These are phyloP conservation scores for Pristiophorus japonicus DNA, from an alignment of 2,113 vertebrate genomes.

Conservation along the genomic window DNA sequence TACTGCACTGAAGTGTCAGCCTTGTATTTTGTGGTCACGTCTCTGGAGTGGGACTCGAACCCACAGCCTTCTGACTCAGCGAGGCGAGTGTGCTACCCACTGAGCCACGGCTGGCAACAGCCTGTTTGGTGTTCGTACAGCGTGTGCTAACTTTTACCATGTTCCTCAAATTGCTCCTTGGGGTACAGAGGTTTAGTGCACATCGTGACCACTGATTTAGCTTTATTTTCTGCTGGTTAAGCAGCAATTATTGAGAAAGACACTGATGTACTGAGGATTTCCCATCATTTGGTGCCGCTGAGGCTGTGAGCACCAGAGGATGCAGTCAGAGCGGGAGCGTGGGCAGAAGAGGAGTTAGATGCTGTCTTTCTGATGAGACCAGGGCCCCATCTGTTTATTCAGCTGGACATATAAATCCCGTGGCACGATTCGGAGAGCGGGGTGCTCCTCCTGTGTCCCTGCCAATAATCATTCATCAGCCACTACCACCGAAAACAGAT, in stretches of 20 bases:
- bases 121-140: neutral
- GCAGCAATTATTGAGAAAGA: neutral
- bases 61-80: too few species aligned
- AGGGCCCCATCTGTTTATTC: neutral
- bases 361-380: neutral
- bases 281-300: neutral
- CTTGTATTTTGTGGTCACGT: too few species aligned
- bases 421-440: neutral
- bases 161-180: neutral
- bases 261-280: neutral
- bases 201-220: neutral
- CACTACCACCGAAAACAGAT: neutral
- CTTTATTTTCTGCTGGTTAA: neutral
- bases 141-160: neutral
- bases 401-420: neutral
- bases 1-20: too few species aligned
- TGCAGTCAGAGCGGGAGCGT: neutral
- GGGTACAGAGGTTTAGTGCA: neutral
- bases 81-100: too few species aligned
- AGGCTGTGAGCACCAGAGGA: neutral
- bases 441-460: neutral
- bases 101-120: too few species aligned
- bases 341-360: too few species aligned
- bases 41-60: too few species aligned
- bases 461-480: neutral